These are phyloP conservation scores for Pammene aurita DNA, from an alignment of 2,888 invertebrate genomes.

Conservation along the genomic window DNA sequence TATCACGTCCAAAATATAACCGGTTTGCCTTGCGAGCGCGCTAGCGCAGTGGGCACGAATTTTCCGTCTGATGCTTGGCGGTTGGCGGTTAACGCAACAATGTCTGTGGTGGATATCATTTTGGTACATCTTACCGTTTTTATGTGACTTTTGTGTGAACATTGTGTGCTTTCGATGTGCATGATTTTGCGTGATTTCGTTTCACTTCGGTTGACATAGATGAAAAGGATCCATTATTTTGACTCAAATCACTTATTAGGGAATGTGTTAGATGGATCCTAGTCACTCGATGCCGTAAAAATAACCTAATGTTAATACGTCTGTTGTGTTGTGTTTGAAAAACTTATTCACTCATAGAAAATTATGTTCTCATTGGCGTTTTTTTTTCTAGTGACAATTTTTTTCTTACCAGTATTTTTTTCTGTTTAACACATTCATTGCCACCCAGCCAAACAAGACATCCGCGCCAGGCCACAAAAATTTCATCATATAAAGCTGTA, in stretches of 20 bases:
- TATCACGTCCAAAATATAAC: too few species aligned
- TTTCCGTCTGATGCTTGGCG: too few species aligned
- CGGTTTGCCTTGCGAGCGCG: too few species aligned
- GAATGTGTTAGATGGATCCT: not conserved
- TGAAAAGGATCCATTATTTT: not conserved
- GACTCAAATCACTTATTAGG: not conserved
- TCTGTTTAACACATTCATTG: too few species aligned
- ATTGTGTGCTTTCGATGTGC: constrained; percentile 32
- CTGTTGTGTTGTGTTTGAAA: constrained; percentile 6
- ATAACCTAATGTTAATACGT: constrained; percentile 1
- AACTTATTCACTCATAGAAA: too few species aligned
- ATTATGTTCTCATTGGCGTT: not conserved
- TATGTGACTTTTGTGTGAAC: constrained; percentile 24
- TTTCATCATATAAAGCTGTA: too few species aligned
- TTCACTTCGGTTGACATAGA: not conserved
- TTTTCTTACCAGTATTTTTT: constrained; percentile 7
- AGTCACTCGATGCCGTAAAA: not conserved
- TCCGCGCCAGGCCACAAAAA: too few species aligned
- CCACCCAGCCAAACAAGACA: too few species aligned
- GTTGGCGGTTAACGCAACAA: not conserved
- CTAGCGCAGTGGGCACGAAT: too few species aligned
- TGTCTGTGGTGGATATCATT: constrained; percentile 7
- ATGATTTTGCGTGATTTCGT: constrained; percentile 13
- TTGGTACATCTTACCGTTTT: not conserved
- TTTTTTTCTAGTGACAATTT: constrained; percentile 1